Evolutionary conservation across 2,113 vertebrate genomes (phyloP).

Genomic region (Cololabis saira): DNA sequence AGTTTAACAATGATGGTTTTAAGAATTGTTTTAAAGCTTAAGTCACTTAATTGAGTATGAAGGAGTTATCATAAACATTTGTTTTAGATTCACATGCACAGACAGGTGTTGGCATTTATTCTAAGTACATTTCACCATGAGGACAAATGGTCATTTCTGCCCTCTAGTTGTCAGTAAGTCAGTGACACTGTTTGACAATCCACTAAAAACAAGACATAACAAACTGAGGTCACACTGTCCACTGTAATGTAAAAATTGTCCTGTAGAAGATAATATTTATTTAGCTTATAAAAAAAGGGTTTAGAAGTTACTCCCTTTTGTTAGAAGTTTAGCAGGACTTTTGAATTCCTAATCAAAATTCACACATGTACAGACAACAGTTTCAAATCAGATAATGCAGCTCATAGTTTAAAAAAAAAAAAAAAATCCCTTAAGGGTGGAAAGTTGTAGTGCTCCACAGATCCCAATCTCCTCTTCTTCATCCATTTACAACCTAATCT

Average conservation of each 20-base stretch:
- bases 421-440: conserved; percentile 22
- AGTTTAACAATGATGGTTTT: too few species aligned
- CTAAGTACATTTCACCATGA: conserved; percentile 14
- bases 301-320: neutral
- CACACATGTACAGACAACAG: too few species aligned
- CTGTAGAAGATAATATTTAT: neutral
- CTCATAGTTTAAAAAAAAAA: neutral
- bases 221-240: neutral
- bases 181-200: conserved; percentile 31
- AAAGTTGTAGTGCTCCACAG: conserved; percentile 32
- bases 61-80: too few species aligned
- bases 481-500: conserved; percentile 79
- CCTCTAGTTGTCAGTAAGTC: conserved; percentile 76
- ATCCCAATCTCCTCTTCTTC: conserved; percentile 57
- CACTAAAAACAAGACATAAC: conserved; percentile 8
- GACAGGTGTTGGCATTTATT: too few species aligned
- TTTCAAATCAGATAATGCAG: neutral
- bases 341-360: too few species aligned
- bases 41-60: too few species aligned
- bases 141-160: conserved; percentile 72
- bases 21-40: too few species aligned
- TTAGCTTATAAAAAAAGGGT: neutral
- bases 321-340: too few species aligned
- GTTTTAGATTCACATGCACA: neutral
- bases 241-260: neutral